Evolutionary conservation across 1,140 invertebrate species (phyloP), one percentile per base, ranked within the genome.

Genomic region (Lutraria rhynchaena): DNA sequence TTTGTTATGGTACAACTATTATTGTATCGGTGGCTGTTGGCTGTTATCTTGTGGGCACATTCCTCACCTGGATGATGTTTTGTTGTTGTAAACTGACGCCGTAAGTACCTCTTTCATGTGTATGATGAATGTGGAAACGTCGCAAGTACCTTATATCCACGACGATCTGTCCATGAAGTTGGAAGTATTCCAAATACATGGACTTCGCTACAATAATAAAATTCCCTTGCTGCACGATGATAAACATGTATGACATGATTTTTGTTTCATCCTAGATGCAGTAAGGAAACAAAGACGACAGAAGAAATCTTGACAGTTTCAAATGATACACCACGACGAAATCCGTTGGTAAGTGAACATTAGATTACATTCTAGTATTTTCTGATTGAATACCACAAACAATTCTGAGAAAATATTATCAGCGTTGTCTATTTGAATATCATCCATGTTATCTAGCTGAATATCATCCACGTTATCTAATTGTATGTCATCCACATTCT

Each of bases 1-100:
- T 15, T 15, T 67, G 63, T 44, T 67, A 29, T 67, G 63, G 63
- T 29, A 67, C 63, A 15, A 5, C 63, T 4, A 44, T 67, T 1
- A 13, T 67, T 22, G 63, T 27, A 5, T 67, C 63, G 24, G 29
- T 67, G 1, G 63, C 22, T 9, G 44, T 27, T 17, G 63, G 63
- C 1, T 67, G 63, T 49, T 67, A 46, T 49, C 63, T 67, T 31
- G 37, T 41, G 3, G 63, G 63, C 4, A 15, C 11, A 13, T 67
- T 67, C 24, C 31, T 17, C 24, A 29, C 27, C 1, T 67, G 63
- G 63, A 4, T 67, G 2, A 2, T 67, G 27, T 27, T 67, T 5
- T 67, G 13, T 41, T 67, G 63, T 24, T 67, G 63, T 49, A 49
- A 24, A 49, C 13, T 67, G 1, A 15, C 44, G 1, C 44, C 29